Conservation (phyloP, 2,113 vertebrate species). For the Zonotrichia leucophrys region DNA sequence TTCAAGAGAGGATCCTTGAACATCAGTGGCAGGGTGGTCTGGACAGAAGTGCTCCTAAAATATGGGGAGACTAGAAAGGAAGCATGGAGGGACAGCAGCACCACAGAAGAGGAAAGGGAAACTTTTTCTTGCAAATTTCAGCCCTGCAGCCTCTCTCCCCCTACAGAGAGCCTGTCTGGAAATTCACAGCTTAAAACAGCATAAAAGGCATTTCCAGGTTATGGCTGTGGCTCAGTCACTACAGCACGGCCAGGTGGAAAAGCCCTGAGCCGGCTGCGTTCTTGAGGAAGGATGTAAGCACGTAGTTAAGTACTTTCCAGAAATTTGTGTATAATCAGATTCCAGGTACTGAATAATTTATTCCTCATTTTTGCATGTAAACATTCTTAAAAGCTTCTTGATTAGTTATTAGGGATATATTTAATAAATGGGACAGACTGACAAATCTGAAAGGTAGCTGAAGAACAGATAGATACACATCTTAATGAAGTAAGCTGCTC, state of each 20-base stretch:
- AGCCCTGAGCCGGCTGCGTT: background rate
- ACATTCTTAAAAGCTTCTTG: conserved; percentile 44
- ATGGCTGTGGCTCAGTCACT: background rate
- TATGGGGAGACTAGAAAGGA: background rate
- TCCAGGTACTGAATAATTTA: conserved; percentile 36
- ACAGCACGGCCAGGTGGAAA: background rate
- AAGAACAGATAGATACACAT: background rate
- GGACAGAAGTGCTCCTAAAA: background rate
- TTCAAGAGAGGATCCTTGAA: background rate
- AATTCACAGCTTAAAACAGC: background rate
- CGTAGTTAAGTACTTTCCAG: background rate
- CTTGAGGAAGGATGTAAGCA: background rate
- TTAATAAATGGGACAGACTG: conserved; percentile 23
- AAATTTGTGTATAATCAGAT: background rate
- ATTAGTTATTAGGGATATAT: conserved; percentile 25
- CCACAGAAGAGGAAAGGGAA: accelerated
- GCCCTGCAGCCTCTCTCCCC: background rate
- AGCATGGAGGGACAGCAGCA: accelerated
- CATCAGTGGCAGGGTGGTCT: accelerated
- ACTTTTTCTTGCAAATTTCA: background rate
- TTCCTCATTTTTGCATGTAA: background rate
- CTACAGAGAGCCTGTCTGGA: background rate
- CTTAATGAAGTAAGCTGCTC: background rate
- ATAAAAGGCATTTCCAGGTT: background rate
- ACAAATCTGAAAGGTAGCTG: background rate